Evolutionary conservation across 2,888 invertebrate species (phyloP), one percentile per base, ranked within the genome.

Genomic region (Drosophila anomelani): DNA sequence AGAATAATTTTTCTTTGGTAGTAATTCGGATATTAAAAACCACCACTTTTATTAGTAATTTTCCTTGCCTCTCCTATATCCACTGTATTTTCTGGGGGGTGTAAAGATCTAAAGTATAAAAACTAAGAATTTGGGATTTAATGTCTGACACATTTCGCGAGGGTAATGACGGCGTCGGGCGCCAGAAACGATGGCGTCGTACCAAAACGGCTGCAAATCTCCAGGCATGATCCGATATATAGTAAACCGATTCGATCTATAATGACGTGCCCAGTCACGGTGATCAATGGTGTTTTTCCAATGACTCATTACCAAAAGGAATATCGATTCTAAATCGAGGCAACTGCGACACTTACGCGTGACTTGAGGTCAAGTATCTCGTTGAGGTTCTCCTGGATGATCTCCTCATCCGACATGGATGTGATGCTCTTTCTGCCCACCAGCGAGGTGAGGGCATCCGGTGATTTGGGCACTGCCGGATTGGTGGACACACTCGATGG

Each of bases 291-390:
- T 66, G 64, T 44, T 63, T 53, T 63, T 63, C 41, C 51, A 23
- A 36, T 70, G 70, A 71, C 17, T 61, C 57, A 71, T 34, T 17
- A 32, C 29, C 36, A 32, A 53, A 53, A 53, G 15, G 12, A 38
- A 34, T 23, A 13, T 20, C n/a, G n/a, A 32, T 23, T 7, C 23
- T 9, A 8, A 13, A 15, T 13, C 13, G 13, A 17, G 17, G 38
- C 9, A 17, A 0, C n/a, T 44, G 5, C 12, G 8, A 26, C 15
- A 77, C 91, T 90, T 87, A 91, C 91, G 53, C 90, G 85, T 41
- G 90, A 90, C 68, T 91, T 90, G 54, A 88, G 87, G 26, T 91
- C 91, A 23, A 91, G 79, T 54, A 91, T 76, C 75, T 91, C 90
- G 63, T 90, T 87, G 8, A 91, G 81, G 70, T 91, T 91, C 71